Evolutionary conservation across 2,113 vertebrate genomes (phyloP), one percentile per base, ranked within the genome.

Genomic region (Caranx ignobilis): DNA sequence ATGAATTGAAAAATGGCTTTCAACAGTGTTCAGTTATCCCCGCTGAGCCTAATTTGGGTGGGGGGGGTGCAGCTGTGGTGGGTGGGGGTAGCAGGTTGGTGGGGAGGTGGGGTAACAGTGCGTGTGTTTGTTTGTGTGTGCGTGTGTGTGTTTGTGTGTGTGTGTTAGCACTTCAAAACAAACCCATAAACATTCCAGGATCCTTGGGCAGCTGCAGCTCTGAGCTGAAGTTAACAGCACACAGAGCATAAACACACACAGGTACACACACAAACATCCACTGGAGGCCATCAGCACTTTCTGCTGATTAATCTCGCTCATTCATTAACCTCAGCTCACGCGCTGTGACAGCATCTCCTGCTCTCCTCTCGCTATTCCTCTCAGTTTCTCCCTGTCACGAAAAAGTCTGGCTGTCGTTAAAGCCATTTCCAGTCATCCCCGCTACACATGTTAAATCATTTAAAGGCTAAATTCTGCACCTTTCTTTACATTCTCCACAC

Each of bases 161-260:
- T n/a, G 62, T 19, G 39, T 57, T 78, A 54, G 86, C 76, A 89
- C 94, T 93, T 93, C 87, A 94, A 94, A 93, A 93, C 94, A 93
- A 93, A 88, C 91, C 88, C 82, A 92, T 93, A 93, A 93, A 92
- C 92, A 93, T 93, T 91, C 88, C 89, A 89, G 77, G 80, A 81
- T 89, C 74, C 64, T 84, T 83, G 70, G 71, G 87, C 86, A 89
- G 81, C 83, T 91, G 88, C 80, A 82, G 64, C 73, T 75, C 66
- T 6, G 37, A 89, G 82, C 62, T 86, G 55, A 71, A 75, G 56
- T 86, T 87, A 88, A 90, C 64, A 63, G 78, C 87, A 81, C 9
- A 1, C 52, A 72, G 43, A 52, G 39, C 34, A 81, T 66, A 75
- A 77, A 47, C 41, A 77, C 63, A 79, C 54, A 71, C 54, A 68